phyloP scores from a whole-genome alignment of 2,113 vertebrate species.

The Henicopernis longicauda region DNA sequence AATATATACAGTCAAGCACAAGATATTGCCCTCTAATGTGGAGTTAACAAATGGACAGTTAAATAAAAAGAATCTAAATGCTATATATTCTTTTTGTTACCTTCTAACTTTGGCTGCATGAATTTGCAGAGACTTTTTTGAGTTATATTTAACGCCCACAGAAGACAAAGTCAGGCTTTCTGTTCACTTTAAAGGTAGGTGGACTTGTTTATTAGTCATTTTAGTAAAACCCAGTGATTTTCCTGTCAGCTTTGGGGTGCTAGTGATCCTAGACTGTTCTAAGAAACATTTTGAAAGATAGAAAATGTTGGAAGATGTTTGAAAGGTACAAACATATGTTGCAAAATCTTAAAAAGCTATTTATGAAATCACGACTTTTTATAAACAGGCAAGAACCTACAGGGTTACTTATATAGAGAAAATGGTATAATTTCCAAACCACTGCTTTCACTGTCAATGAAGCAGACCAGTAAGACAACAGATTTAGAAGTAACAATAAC shows the following conservation, averaged over 20 bases:
- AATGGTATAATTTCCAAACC: neutral
- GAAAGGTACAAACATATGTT: neutral
- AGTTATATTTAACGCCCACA: neutral
- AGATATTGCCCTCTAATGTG: neutral
- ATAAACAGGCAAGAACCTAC: neutral
- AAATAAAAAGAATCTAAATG: neutral
- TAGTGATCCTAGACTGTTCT: neutral
- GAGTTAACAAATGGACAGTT: neutral
- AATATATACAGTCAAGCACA: neutral
- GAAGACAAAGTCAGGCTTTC: slow-evolving; percentile 16
- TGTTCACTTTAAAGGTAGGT: slow-evolving; percentile 38
- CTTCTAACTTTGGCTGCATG: neutral
- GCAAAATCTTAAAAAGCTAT: neutral
- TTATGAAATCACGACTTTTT: neutral
- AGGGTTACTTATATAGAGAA: neutral
- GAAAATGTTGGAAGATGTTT: neutral
- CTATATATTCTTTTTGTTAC: neutral
- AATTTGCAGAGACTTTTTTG: neutral
- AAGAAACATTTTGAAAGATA: neutral
- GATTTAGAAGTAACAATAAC: neutral
- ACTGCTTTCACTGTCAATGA: neutral
- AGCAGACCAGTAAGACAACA: neutral
- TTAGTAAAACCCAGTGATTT: slow-evolving; percentile 20
- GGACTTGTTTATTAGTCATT: slow-evolving; percentile 33
- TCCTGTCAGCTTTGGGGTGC: neutral